Conservation (phyloP, 1,140 invertebrate species). For the Drosophila obscura region DNA sequence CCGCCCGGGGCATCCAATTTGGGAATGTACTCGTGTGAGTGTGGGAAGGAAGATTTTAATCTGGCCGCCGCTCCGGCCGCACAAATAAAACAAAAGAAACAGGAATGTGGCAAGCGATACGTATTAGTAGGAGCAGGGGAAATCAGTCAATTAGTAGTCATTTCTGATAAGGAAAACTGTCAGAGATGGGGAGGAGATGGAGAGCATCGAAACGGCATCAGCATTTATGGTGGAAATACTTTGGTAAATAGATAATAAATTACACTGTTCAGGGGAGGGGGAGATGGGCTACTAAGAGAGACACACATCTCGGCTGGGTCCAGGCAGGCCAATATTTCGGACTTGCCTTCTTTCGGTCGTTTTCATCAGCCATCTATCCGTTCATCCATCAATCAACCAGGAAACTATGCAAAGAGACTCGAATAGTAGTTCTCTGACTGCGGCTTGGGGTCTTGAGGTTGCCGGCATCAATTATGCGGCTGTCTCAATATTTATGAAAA, state of each 20-base stretch:
- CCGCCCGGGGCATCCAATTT: slow-evolving; percentile 34
- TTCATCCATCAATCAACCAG: slow-evolving; percentile 70
- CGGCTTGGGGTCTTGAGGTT: slow-evolving; percentile 17
- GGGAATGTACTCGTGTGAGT: background rate
- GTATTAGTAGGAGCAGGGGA: slow-evolving; percentile 22
- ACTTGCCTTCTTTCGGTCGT: slow-evolving; percentile 29
- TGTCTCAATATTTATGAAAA: slow-evolving; percentile 82
- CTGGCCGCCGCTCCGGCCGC: slow-evolving; percentile 44
- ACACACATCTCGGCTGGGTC: slow-evolving; percentile 11
- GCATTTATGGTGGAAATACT: slow-evolving; percentile 72
- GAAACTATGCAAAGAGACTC: slow-evolving; percentile 55
- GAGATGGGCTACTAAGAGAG: slow-evolving; percentile 11
- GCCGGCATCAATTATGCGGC: slow-evolving; percentile 74
- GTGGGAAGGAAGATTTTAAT: slow-evolving; percentile 62
- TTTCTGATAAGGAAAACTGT: slow-evolving; percentile 52
- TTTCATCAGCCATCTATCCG: no score
- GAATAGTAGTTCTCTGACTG: slow-evolving; percentile 51
- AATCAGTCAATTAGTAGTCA: slow-evolving; percentile 77
- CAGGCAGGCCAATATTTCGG: slow-evolving; percentile 41
- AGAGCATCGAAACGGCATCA: slow-evolving; percentile 24
- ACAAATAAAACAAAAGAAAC: slow-evolving; percentile 76
- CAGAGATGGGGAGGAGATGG: slow-evolving; percentile 1
- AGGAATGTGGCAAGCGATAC: slow-evolving; percentile 39
- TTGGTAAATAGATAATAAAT: slow-evolving; percentile 73
- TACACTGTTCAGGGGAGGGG: slow-evolving; percentile 42